Conservation (phyloP, 2,888 invertebrate species). For the Polydesmus complanatus region DNA sequence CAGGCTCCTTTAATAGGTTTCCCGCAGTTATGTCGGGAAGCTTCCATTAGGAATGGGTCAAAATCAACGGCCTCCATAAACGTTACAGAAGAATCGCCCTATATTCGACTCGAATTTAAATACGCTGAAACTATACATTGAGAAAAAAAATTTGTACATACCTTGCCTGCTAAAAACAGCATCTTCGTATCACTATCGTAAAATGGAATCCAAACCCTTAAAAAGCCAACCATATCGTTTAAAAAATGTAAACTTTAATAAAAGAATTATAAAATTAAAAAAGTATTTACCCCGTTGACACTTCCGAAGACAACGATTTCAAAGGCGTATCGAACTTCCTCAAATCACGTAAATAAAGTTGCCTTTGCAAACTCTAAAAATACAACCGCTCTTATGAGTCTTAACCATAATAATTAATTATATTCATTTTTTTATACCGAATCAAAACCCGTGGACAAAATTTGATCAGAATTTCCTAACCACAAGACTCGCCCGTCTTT, state of each 20-base stretch:
- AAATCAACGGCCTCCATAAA: constrained; percentile 81
- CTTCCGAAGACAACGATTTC: constrained; percentile 65
- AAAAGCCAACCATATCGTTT: neutral
- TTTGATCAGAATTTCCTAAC: constrained; percentile 68
- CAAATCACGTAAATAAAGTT: constrained; percentile 75
- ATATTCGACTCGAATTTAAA: constrained; percentile 9
- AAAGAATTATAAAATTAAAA: too few relatives aligned
- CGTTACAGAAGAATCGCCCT: constrained; percentile 70
- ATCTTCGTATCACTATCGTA: constrained; percentile 88
- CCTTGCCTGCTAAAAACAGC: constrained; percentile 88
- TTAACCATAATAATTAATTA: neutral
- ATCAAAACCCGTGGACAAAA: constrained; percentile 82
- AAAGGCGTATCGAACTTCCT: constrained; percentile 63
- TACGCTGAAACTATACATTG: constrained; percentile 2
- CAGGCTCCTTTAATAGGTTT: constrained; percentile 84
- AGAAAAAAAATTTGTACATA: constrained; percentile 20
- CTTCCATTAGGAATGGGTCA: constrained; percentile 73
- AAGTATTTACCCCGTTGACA: constrained; percentile 59
- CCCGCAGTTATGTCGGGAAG: constrained; percentile 67
- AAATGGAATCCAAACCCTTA: constrained; percentile 67
- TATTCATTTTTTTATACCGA: constrained; percentile 34
- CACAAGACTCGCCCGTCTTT: constrained; percentile 84
- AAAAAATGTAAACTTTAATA: neutral
- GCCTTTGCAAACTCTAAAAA: constrained; percentile 56
- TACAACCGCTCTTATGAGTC: neutral